Evolutionary conservation across 2,888 invertebrate genomes (phyloP), one percentile per base, ranked within the genome.

Genomic region (Spodoptera exigua): DNA sequence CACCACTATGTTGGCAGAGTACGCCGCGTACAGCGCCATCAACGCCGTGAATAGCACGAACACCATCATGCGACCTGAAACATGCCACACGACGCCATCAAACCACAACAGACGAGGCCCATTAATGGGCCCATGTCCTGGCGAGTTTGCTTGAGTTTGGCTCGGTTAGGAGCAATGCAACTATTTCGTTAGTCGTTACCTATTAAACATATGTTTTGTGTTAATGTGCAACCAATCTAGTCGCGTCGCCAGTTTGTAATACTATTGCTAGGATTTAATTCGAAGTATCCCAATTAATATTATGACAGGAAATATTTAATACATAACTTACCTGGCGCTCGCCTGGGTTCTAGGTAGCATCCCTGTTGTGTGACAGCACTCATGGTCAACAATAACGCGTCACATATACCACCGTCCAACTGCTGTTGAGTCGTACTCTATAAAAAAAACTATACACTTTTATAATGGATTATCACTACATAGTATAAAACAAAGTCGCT

Each of bases 1-100:
- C 3, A 95, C 96, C 1, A 96, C 96, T 44, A 96, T 96, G 80
- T 95, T 96, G 0, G 96, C 96, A 0, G 96, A 95, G 80, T 96
- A 96, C 0, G 96, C 95, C 0, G 95, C 95, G 80, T 96, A 96
- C 14, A 96, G 80, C 59, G 95, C 94, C 94, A 95, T 94, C 12
- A 94, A 81, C 0, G 91, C 86, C 3, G 82, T 74, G 60, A 89
- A 91, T 17, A 89, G 52, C 12, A 90, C 81, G 61, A 83, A 80
- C 1, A 84, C 69, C 75, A 87, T 84, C 47, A 90, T 85, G 9
- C 91, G 89, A 58, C 91, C 92, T 92, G 74, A 2, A 58, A 40
- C 5, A 52, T 11, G 10, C 41, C n/a, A 13, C 17, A 17, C 13
- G 16, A 10, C 14, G 14, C 37, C 3, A 12, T 37, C 13, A 13